These are phyloP conservation scores for Myrmophylax atrothorax DNA, from an alignment of 2,113 vertebrate species.

Conservation along the genomic window DNA sequence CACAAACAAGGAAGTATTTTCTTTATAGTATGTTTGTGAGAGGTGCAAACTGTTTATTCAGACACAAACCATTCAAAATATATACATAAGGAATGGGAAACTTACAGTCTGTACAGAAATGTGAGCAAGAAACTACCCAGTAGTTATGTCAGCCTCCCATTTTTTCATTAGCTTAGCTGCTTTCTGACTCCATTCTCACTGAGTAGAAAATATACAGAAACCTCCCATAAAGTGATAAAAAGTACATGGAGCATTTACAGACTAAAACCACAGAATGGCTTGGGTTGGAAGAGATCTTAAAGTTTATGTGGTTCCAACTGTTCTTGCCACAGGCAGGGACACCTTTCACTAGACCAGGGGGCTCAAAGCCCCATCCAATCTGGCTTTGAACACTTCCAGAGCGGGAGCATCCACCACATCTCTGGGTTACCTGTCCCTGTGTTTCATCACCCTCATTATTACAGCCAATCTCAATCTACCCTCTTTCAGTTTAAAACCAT, in stretches of 20 bases:
- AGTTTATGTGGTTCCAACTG: background rate
- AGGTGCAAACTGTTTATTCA: background rate
- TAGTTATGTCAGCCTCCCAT: background rate
- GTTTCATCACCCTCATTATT: background rate
- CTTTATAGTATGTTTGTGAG: background rate
- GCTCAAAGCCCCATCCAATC: background rate
- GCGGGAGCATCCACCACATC: fast-evolving
- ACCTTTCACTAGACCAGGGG: background rate
- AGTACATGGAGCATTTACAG: background rate
- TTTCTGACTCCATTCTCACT: background rate
- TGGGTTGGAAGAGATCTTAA: background rate
- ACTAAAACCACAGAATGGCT: background rate
- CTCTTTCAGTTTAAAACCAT: background rate
- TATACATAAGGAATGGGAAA: background rate
- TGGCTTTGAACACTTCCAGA: background rate
- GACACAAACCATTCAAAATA: background rate
- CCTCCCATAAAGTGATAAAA: background rate
- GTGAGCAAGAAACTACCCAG: background rate
- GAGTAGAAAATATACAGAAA: background rate
- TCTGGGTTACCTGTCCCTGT: background rate
- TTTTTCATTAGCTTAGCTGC: background rate
- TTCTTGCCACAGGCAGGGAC: background rate
- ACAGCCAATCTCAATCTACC: background rate
- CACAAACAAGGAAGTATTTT: background rate
- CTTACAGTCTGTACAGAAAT: background rate